These are phyloP conservation scores for Hexactinellida sp. DNA, from an alignment of 37 sponge, comb jelly and placozoan genomes.

Conservation along the genomic window DNA sequence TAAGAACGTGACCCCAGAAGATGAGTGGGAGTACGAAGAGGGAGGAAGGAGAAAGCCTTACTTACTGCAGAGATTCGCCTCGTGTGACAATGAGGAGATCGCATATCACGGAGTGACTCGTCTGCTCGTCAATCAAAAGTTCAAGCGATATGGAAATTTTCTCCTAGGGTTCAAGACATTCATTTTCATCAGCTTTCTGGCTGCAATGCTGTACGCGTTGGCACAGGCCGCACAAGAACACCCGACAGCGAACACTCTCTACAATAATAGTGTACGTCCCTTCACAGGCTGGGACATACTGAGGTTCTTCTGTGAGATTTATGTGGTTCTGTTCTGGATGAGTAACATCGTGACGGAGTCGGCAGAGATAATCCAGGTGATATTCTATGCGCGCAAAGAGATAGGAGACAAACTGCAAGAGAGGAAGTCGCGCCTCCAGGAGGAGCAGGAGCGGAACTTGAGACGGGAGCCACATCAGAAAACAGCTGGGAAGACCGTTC, in stretches of 20 bases:
- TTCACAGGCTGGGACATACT: background rate
- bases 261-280: background rate
- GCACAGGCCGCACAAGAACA: background rate
- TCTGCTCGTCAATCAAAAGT: background rate
- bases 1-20: background rate
- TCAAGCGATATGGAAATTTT: slow-evolving; percentile 2
- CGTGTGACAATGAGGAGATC: slow-evolving; percentile 1
- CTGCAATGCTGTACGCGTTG: background rate
- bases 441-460: background rate
- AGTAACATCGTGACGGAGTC: slow-evolving; percentile 2
- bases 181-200: background rate
- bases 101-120: background rate
- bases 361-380: background rate
- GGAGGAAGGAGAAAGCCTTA: slow-evolving; percentile 8
- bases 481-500: background rate
- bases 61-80: background rate
- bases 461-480: background rate
- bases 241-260: background rate
- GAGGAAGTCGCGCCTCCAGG: background rate
- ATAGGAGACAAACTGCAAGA: background rate
- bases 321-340: slow-evolving; percentile 6
- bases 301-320: background rate
- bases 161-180: background rate
- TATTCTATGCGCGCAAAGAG: slow-evolving; percentile 4
- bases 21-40: background rate